Percentiles rank a stretch among this genome's conserved stretches.
Conservation (phyloP, 1,140 invertebrate species). For the Aphelinus certus region DNA sequence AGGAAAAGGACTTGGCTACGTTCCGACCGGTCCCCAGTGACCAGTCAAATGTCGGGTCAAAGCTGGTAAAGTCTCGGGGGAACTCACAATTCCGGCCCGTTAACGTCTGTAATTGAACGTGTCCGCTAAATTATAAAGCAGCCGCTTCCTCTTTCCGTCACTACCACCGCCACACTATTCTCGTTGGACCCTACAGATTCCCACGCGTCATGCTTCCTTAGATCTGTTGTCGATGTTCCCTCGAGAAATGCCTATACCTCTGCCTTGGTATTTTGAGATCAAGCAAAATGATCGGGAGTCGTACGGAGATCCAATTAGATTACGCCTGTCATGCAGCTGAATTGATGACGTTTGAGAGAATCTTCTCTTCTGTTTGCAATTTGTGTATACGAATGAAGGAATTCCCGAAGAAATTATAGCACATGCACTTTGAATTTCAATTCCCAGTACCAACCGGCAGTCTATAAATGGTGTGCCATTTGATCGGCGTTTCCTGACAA, state of each 20-base stretch:
- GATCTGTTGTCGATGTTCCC: constrained; percentile 6
- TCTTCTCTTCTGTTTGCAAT: too few relatives aligned
- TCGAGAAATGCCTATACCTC: background rate
- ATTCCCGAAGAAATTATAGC: too few relatives aligned
- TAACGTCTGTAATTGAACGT: constrained; percentile 31
- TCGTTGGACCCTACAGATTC: background rate
- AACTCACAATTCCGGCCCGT: constrained; percentile 6
- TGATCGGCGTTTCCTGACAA: too few relatives aligned
- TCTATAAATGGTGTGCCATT: too few relatives aligned
- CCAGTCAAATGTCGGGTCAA: constrained; percentile 8
- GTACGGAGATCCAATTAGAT: too few relatives aligned
- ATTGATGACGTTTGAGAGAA: too few relatives aligned
- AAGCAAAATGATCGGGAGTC: too few relatives aligned
- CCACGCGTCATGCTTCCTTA: background rate
- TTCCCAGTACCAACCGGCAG: too few relatives aligned
- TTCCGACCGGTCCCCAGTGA: background rate
- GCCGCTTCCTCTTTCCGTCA: background rate
- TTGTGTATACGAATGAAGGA: too few relatives aligned
- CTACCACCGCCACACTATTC: background rate
- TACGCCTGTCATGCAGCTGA: too few relatives aligned
- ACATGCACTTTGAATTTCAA: too few relatives aligned
- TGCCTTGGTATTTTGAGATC: too few relatives aligned
- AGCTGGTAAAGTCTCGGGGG: background rate
- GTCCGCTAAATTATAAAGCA: constrained; percentile 28
- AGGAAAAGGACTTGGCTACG: constrained; percentile 12